Evolutionary conservation across 2,888 invertebrate species (phyloP), one percentile per base, ranked within the genome.

Genomic region (Salticus scenicus): DNA sequence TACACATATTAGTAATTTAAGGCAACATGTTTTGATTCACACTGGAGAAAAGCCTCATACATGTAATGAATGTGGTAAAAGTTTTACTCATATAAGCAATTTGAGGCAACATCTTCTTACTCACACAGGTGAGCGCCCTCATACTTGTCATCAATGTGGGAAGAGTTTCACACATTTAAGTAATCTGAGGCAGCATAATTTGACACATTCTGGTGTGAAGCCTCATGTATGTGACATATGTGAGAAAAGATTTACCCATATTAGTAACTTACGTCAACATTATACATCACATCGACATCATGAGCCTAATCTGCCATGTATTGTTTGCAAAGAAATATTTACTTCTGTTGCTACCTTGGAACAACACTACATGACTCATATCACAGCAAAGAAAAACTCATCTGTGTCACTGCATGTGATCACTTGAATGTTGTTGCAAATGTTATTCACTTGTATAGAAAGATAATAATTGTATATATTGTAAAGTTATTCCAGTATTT

Each of bases 11-110:
- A 80, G 80, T 37, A 86, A 86, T 31, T 66, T 86, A 1, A 37
- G 75, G 17, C 79, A 86, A 24, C 86, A 86, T 37, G n/a, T 67
- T 14, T n/a, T 86, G 17, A 86, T 80, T 17, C 86, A 86, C 64
- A 80, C 75, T 37, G 80, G 80, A 2, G 80, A 80, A 37, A 86
- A 66, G 24, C 86, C 86, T 14, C 80, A 80, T 20, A 24, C 79
- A 8, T 86, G 86, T 41, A 70, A 47, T 17, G 75, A 71, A 31
- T 86, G 86, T 51, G 80, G 80, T 0, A 86, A 86, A 37, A 75
- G 75, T 0, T 86, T 86, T 14, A 76, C 86, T 1, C 79, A 80
- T 31, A 37, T 75, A 0, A 86, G 80, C 27, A 86, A 86, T 31
- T 70, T 86, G 12, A 31, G 79, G 7, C 79, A 86, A 57, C 86